phyloP scores from a whole-genome alignment of 1,140 invertebrate species.

The Scaptomyza hsui region DNA sequence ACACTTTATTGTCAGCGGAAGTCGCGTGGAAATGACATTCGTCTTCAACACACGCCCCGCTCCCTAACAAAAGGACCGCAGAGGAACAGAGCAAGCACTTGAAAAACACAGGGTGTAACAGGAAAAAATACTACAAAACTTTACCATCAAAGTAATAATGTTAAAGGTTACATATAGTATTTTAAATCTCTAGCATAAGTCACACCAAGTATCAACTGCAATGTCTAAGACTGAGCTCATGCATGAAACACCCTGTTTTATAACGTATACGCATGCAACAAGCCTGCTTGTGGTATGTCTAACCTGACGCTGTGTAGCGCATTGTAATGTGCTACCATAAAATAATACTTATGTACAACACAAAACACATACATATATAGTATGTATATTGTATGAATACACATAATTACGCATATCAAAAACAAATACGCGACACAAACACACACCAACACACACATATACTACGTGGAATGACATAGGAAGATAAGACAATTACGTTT shows the following conservation, averaged over 20 bases:
- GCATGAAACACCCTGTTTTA: conserved; percentile 21
- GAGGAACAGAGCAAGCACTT: conserved; percentile 14
- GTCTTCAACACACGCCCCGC: conserved; percentile 53
- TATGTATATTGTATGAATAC: conserved; percentile 6
- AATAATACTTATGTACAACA: conserved; percentile 16
- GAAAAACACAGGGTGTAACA: conserved; percentile 16
- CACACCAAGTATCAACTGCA: not conserved
- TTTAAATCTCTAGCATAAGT: too few relatives aligned
- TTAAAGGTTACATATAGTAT: too few relatives aligned
- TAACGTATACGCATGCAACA: conserved; percentile 25
- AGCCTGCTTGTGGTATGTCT: conserved; percentile 68
- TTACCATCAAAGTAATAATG: too few relatives aligned
- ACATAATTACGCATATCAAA: conserved; percentile 50
- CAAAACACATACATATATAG: conserved; percentile 16
- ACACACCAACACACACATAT: conserved; percentile 10
- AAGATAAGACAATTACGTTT: conserved; percentile 62
- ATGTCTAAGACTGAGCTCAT: too few relatives aligned
- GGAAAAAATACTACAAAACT: too few relatives aligned
- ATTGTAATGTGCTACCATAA: conserved; percentile 39
- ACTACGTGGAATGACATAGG: conserved; percentile 22
- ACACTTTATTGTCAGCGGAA: conserved; percentile 48
- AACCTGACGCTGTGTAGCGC: conserved; percentile 56
- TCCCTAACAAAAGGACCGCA: conserved; percentile 34
- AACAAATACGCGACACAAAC: conserved; percentile 30
- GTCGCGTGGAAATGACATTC: conserved; percentile 74